Evolutionary conservation across 2,113 vertebrate genomes (phyloP), one percentile per base, ranked within the genome.

Genomic region (Pseudonaja textilis): DNA sequence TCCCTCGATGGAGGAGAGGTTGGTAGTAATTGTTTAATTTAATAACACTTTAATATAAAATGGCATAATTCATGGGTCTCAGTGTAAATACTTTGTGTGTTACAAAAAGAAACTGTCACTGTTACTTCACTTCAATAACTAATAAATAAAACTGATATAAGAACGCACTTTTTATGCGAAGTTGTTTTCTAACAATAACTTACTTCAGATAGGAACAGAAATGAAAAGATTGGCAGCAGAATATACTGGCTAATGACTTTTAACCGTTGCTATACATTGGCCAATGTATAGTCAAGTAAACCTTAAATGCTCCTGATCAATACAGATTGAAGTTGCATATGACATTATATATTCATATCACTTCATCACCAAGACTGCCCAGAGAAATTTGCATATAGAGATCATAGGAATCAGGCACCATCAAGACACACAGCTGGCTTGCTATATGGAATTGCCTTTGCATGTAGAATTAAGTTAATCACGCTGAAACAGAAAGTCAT

Each of bases 81-180:
- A 8, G 16, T 20, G 5, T 26, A 0, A 39, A 23, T 7, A n/a
- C 25, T 81, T 3, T 16, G 0, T 0, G 1, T 34, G 11, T 57
- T 86, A 57, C n/a, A 18, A 64, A 26, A 89, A 89, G 86, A 9
- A 25, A 11, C 8, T 55, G 47, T 50, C 34, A 42, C 23, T 42
- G 45, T 69, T 25, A 11, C 7, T 90, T 29, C n/a, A 55, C 23
- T 45, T 55, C 23, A 42, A 23, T 26, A 14, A 26, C 56, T 39
- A 64, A 61, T 22, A 88, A 88, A 25, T 39, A 25, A 18, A 16
- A 91, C 45, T 29, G 54, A 57, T 18, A 85, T 8, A 16, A 20
- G 34, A 22, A n/a, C 12, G n/a, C 86, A 22, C 56, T 81, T 92
- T 74, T 69, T 29, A 74, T 22, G n/a, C 8, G 39, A 86, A 52